Percentiles rank a stretch among this genome's conserved stretches.
phyloP scores from a whole-genome alignment of 2,113 vertebrate genomes.

The Dicerorhinus sumatrensis region DNA sequence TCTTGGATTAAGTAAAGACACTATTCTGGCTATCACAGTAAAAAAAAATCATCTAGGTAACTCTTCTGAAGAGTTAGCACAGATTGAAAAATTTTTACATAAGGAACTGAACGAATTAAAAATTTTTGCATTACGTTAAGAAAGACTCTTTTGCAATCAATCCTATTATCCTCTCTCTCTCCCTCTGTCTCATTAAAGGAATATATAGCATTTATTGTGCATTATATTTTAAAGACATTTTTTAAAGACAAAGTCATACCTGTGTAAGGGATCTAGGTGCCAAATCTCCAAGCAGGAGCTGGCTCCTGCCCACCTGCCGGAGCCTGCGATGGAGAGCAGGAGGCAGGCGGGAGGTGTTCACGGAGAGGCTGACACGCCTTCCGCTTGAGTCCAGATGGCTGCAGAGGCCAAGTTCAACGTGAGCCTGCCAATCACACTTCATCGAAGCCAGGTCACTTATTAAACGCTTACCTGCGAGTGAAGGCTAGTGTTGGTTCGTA shows the following conservation, averaged over 20 bases:
- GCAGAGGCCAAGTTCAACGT: background rate
- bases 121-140: accelerated
- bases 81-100: accelerated
- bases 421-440: slow-evolving; percentile 60
- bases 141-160: too few relatives aligned
- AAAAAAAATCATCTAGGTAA: background rate
- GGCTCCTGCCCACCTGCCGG: slow-evolving; percentile 60
- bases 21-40: accelerated
- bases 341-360: slow-evolving; percentile 46
- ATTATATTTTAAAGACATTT: accelerated
- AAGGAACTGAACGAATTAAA: background rate
- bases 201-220: accelerated
- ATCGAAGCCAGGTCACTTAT: slow-evolving; percentile 54
- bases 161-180: accelerated
- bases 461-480: background rate
- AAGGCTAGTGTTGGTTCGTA: background rate
- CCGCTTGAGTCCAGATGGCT: slow-evolving; percentile 58
- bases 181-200: background rate
- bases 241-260: slow-evolving; percentile 51
- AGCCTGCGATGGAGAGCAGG: slow-evolving; percentile 59
- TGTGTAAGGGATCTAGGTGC: slow-evolving; percentile 26
- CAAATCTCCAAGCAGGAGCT: slow-evolving; percentile 59
- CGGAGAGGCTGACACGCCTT: slow-evolving; percentile 61
- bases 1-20: background rate
- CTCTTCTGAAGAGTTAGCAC: accelerated